These are phyloP conservation scores for Sparus aurata DNA, from an alignment of 2,797 vertebrate species.

Conservation along the genomic window DNA sequence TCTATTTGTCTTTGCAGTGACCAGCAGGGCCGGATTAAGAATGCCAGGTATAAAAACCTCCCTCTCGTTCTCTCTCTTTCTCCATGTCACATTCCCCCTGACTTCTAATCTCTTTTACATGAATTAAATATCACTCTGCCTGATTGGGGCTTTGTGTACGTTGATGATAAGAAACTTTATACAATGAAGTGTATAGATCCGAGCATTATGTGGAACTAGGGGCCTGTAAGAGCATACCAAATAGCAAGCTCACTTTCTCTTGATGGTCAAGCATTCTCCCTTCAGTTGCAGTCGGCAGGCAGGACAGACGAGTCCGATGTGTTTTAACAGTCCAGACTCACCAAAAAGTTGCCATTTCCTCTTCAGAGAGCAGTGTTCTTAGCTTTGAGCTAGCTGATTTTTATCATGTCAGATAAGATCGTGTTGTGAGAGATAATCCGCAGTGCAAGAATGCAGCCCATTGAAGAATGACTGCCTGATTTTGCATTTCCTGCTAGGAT, in stretches of 20 bases:
- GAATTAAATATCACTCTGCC: conserved; percentile 44
- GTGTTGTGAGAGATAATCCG: not conserved
- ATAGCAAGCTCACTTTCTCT: conserved; percentile 17
- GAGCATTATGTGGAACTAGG: conserved; percentile 16
- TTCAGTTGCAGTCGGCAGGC: not conserved
- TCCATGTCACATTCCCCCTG: not conserved
- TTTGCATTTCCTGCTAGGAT: not conserved
- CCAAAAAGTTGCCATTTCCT: conserved; percentile 10
- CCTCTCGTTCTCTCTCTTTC: not conserved
- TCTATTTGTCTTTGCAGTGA: conserved; percentile 83
- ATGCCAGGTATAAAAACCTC: conserved; percentile 90
- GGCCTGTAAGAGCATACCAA: conserved; percentile 22
- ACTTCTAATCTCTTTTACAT: conserved; percentile 28
- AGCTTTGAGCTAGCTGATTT: not conserved
- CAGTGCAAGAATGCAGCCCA: not conserved
- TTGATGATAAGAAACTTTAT: conserved; percentile 47
- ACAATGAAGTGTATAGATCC: conserved; percentile 39
- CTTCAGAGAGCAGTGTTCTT: conserved; percentile 7
- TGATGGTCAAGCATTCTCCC: not conserved
- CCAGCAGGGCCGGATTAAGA: conserved; percentile 97
- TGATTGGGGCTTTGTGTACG: conserved; percentile 35
- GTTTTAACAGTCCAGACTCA: not conserved
- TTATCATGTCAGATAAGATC: not conserved
- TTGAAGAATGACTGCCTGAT: conserved; percentile 10
- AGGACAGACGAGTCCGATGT: not conserved